A percentile compares a stretch with the other conserved stretches of the same genome.
Evolutionary conservation across 2,888 invertebrate species (phyloP).

Genomic region (Ganaspis brasiliensis): DNA sequence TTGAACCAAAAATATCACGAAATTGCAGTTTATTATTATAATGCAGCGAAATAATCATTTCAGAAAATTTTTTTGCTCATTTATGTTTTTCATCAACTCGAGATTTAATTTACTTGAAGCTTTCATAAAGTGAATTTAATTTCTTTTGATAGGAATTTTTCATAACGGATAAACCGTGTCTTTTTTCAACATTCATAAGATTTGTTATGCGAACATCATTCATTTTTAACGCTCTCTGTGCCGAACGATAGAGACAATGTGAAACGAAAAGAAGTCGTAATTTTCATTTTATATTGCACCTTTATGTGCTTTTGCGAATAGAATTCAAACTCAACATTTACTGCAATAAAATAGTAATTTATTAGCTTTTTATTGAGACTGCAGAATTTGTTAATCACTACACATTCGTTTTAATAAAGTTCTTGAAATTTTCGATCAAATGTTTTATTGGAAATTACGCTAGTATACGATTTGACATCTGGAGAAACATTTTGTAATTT

Average conservation of each 20-base stretch:
- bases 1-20: too few species aligned
- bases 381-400: conserved; percentile 20
- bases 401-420: background rate
- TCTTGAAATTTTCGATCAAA: background rate
- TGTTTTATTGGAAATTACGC: background rate
- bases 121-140: background rate
- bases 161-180: conserved; percentile 1
- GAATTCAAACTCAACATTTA: conserved; percentile 6
- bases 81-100: background rate
- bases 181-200: background rate
- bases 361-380: conserved; percentile 17
- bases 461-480: too few species aligned
- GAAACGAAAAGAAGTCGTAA: conserved; percentile 28
- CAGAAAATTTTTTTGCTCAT: too few species aligned
- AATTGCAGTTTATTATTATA: too few species aligned
- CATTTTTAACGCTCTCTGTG: conserved; percentile 12
- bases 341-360: conserved; percentile 33
- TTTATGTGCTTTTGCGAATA: conserved; percentile 26
- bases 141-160: conserved; percentile 8
- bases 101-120: background rate
- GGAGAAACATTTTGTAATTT: too few species aligned
- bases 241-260: conserved; percentile 4
- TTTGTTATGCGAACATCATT: conserved; percentile 8
- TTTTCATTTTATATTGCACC: conserved; percentile 35
- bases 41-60: too few species aligned